Conservation (phyloP, 2,888 invertebrate genomes). For the Zygogramma bicolorata region DNA sequence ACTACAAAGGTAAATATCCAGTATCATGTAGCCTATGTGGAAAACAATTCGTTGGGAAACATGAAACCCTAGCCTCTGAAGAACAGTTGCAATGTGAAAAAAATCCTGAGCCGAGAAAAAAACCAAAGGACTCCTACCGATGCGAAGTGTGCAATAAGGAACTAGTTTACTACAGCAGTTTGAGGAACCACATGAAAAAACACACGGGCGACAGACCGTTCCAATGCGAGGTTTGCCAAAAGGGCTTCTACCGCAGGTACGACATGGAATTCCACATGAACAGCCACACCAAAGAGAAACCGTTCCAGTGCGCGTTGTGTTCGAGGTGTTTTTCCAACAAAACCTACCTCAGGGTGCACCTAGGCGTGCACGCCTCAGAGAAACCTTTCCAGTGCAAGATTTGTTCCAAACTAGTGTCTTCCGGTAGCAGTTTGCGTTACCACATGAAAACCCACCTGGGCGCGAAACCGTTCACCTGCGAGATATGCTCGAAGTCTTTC, state of each 20-base stretch:
- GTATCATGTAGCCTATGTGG: not conserved
- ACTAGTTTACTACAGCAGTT: not conserved
- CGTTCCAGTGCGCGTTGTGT: not conserved
- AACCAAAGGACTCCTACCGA: not conserved
- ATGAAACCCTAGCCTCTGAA: not conserved
- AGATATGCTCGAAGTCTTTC: not conserved
- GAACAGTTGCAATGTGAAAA: too few relatives aligned
- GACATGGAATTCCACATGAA: constrained; percentile 4
- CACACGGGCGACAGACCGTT: not conserved
- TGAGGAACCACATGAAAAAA: not conserved
- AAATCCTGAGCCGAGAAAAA: too few relatives aligned
- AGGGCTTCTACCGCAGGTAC: not conserved
- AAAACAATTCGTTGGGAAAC: not conserved
- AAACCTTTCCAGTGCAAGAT: not conserved
- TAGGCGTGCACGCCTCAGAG: not conserved
- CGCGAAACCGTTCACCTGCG: not conserved
- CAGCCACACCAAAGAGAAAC: not conserved
- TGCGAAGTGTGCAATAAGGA: not conserved
- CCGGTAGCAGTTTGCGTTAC: not conserved
- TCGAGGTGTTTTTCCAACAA: not conserved
- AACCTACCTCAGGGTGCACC: not conserved
- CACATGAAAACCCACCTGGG: not conserved
- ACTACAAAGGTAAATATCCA: not conserved
- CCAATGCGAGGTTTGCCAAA: not conserved
- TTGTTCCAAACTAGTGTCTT: not conserved